phyloP scores from a whole-genome alignment of 2,797 vertebrate genomes.

The Molossus alvarezi region DNA sequence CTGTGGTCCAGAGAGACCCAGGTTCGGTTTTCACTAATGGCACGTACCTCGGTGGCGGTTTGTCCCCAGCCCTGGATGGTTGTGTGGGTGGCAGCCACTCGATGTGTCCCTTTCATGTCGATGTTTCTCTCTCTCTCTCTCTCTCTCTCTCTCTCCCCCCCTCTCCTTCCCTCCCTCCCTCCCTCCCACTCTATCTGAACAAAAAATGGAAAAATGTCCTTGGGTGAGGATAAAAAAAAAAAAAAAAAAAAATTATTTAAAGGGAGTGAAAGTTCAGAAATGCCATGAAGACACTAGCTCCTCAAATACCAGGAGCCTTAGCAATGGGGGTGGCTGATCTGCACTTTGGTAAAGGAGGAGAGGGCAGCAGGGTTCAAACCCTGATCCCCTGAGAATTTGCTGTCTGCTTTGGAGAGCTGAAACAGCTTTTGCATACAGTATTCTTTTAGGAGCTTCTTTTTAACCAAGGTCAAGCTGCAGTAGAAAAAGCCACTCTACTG shows the following conservation, averaged over 20 bases:
- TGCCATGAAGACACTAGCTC: neutral
- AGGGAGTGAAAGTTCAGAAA: conserved; percentile 49
- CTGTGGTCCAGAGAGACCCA: too few species aligned
- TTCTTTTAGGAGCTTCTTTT: neutral
- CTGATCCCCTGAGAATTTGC: neutral
- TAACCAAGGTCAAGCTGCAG: neutral
- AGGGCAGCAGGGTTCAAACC: neutral
- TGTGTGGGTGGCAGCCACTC: too few species aligned
- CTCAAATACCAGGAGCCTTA: neutral
- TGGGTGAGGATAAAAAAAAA: neutral
- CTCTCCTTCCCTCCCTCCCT: too few species aligned
- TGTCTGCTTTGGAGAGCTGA: neutral
- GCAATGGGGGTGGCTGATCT: neutral
- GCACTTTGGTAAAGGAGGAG: neutral
- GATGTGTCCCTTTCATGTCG: too few species aligned
- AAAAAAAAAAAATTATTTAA: neutral
- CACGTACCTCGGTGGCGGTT: too few species aligned
- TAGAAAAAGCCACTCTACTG: neutral
- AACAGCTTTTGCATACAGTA: neutral
- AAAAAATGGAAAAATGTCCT: too few species aligned
- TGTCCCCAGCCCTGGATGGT: too few species aligned
- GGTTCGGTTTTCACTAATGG: too few species aligned
- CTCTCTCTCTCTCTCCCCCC: too few species aligned
- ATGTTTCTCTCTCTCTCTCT: too few species aligned
- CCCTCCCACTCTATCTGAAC: too few species aligned